Conservation (phyloP, 92 coral and sea anemone species). For the Heteractis magnifica region DNA sequence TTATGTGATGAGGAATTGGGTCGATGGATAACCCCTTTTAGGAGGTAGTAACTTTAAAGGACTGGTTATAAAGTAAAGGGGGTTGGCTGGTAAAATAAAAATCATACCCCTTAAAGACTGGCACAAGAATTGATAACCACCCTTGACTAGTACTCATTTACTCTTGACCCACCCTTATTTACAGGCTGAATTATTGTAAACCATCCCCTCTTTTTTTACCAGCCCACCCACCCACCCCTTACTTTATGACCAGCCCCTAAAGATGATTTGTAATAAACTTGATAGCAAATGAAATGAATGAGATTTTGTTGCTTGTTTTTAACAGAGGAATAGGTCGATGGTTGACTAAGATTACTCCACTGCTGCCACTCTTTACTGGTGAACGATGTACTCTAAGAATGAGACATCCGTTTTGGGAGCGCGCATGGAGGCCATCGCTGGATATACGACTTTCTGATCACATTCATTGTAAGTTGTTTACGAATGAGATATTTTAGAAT, state of each 20-base stretch:
- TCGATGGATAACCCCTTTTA: slow-evolving; percentile 95
- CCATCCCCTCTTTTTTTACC: no score
- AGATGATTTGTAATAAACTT: no score
- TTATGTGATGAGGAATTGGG: slow-evolving; percentile 95
- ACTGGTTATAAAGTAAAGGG: neutral
- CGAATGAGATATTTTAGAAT: no score
- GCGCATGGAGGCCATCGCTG: slow-evolving; percentile 91
- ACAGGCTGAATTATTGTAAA: no score
- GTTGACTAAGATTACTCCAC: slow-evolving; percentile 90
- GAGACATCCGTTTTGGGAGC: slow-evolving; percentile 96
- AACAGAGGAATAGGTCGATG: slow-evolving; percentile 82
- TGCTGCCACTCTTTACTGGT: slow-evolving; percentile 84
- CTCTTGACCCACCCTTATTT: no score
- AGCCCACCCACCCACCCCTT: no score
- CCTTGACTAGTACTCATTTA: no score
- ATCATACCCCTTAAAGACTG: no score
- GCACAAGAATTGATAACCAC: no score
- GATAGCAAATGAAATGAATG: no score
- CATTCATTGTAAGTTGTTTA: slow-evolving; percentile 72
- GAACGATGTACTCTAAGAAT: slow-evolving; percentile 73
- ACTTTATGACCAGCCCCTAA: no score
- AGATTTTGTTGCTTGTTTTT: neutral
- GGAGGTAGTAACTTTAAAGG: slow-evolving; percentile 52
- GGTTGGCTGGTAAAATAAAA: no score
- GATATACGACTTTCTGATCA: slow-evolving; percentile 94